Evolutionary conservation across 2,113 vertebrate genomes (phyloP), one percentile per base, ranked within the genome.

Genomic region (Gymnarchus niloticus): DNA sequence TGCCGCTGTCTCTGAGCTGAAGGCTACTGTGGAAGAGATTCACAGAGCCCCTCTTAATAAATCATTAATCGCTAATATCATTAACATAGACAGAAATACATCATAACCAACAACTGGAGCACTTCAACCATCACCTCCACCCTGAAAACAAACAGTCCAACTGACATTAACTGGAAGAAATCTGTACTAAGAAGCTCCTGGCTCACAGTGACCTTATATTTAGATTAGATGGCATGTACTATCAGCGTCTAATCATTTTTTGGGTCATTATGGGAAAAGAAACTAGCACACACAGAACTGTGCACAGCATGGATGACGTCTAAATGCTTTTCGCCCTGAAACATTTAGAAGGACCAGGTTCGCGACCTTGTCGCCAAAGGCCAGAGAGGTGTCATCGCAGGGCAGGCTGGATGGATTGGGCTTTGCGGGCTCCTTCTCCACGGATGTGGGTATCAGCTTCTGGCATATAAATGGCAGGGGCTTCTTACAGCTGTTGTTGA

Each of bases 291-390:
- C 54, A 56, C 54, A 1, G 8, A 19, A 56, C 54, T 56, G 1
- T 56, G 54, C 8, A 56, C 54, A 56, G 54, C 54, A 19, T 56
- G 8, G 8, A 19, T 19, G 8, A 80, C 12, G 44, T 80, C 19
- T 48, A 48, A 80, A 41, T n/a, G 76, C 14, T 2, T 19, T 73
- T 73, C 41, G 28, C 12, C 28, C 9, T 37, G 61, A 14, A 5
- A 3, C 33, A 6, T 5, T 19, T n/a, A 41, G n/a, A 6, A n/a
- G 10, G 23, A 25, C 25, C 23, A 28, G 25, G 49, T 48, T 54
- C 23, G 87, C 89, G 92, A 99, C 98, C 97, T 99, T 99, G 88
- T 97, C 93, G 88, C 91, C 95, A 94, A 98, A 98, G 87, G 84
- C 51, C 84, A 90, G 10, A 86, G 94, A 94, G 1, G 0, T 3